These are phyloP conservation scores for Brachyopa scutellaris DNA, from an alignment of 2,888 invertebrate genomes.

Conservation along the genomic window DNA sequence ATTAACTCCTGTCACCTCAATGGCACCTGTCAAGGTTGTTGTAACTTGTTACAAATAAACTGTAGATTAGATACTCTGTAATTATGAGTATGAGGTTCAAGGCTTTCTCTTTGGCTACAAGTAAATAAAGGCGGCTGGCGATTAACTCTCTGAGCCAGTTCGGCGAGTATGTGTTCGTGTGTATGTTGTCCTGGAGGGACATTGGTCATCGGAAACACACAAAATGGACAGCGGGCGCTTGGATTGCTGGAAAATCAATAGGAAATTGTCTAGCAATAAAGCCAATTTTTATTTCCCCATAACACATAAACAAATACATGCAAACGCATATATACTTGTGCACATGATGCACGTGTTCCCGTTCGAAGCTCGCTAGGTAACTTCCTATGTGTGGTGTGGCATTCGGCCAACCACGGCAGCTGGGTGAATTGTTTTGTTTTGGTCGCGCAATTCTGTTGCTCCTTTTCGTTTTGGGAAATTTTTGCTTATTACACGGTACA, in stretches of 20 bases:
- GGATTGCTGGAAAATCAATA: slow-evolving; percentile 64
- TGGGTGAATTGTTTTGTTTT: slow-evolving; percentile 34
- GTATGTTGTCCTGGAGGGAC: too few species aligned
- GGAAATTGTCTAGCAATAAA: slow-evolving; percentile 36
- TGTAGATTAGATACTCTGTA: not conserved
- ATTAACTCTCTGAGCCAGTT: too few species aligned
- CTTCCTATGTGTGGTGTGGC: not conserved
- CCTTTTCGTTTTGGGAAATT: slow-evolving; percentile 14
- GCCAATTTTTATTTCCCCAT: slow-evolving; percentile 6
- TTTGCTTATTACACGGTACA: slow-evolving; percentile 31
- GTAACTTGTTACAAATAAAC: slow-evolving; percentile 10
- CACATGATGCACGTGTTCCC: slow-evolving; percentile 30
- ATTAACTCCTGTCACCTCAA: slow-evolving; percentile 36
- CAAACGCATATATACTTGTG: not conserved
- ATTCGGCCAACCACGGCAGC: not conserved
- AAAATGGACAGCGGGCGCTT: slow-evolving; percentile 39
- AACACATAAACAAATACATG: not conserved
- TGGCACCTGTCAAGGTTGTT: slow-evolving; percentile 42
- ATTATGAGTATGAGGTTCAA: slow-evolving; percentile 39
- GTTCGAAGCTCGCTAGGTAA: too few species aligned
- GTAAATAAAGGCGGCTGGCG: too few species aligned
- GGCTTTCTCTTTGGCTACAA: slow-evolving; percentile 5
- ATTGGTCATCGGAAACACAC: slow-evolving; percentile 44
- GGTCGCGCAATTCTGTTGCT: slow-evolving; percentile 28
- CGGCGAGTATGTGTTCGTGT: slow-evolving; percentile 13